These are phyloP conservation scores for Erithacus rubecula DNA, from an alignment of 2,797 vertebrate genomes.

Conservation along the genomic window DNA sequence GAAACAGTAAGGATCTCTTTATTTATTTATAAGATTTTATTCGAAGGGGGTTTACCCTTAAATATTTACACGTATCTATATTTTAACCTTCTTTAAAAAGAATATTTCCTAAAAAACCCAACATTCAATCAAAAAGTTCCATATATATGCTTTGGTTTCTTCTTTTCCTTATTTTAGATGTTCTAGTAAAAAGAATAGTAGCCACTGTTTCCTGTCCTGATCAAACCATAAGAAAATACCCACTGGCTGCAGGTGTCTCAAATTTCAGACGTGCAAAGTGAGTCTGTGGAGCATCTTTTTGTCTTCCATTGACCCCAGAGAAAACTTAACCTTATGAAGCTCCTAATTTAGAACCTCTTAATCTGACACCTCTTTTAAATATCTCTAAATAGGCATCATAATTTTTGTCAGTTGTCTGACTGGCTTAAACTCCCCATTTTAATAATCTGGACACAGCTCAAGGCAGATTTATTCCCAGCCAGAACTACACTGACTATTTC, in stretches of 20 bases:
- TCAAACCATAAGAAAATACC: neutral
- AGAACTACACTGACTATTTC: neutral
- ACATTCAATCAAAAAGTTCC: neutral
- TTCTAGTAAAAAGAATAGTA: neutral
- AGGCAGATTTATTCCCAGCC: neutral
- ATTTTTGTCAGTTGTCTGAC: neutral
- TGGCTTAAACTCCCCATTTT: neutral
- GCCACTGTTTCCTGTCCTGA: neutral
- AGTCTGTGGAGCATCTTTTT: neutral
- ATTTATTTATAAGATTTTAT: neutral
- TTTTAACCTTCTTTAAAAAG: neutral
- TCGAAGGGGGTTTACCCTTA: accelerated
- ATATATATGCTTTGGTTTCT: accelerated
- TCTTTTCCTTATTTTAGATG: neutral
- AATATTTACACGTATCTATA: neutral
- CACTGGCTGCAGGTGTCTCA: neutral
- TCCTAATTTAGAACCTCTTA: neutral
- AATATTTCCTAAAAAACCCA: accelerated
- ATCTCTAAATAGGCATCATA: neutral
- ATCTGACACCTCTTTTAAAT: neutral
- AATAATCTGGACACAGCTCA: neutral
- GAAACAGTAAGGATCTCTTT: neutral
- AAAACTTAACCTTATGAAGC: neutral
- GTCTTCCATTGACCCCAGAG: neutral
- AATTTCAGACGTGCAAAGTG: neutral